Evolutionary conservation across 2,888 invertebrate species (phyloP), one percentile per base, ranked within the genome.

Genomic region (Drosophila seclusa): DNA sequence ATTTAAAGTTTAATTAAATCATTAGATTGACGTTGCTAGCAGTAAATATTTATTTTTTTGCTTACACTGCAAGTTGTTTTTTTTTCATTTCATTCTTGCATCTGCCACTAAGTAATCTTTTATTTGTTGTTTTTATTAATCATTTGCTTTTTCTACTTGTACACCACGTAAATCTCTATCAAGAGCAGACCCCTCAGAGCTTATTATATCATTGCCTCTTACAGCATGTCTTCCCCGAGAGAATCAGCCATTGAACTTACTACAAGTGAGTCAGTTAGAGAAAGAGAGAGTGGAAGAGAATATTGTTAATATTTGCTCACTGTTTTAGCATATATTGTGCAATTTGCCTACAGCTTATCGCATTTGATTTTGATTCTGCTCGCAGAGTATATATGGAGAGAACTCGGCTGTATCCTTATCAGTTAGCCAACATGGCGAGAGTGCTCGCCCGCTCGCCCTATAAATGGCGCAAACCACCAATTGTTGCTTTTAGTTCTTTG

Each of bases 401-500:
- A 58, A 42, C 52, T 32, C 40, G 31, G 55, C 53, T 68, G 75
- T 88, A 73, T 90, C 90, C 88, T 88, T 88, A 88, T 88, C 88
- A 82, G 83, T 68, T 31, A 58, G 59, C 38, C 55, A 49, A 55
- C 38, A 38, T 55, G 45, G 52, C 29, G 76, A 58, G 71, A 49
- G 52, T 59, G 74, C 16, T 68, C 55, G 32, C 11, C 50, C 40
- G 32, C 29, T 48, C 67, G 59, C 48, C 55, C 78, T 89, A 89
- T 89, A 87, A 89, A 86, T 86, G 83, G 49, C 74, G 74, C 71
- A 83, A 82, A 83, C 68, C 80, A 74, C 58, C 68, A 73, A 74
- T 73, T 64, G 65, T 68, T 72, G 71, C 71, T 78, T 79, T 88
- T 89, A 88, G 88, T 88, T 87, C 83, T 85, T 80, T 80, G 58